These are phyloP conservation scores for Troilus luridus DNA, from an alignment of 2,888 invertebrate species.

Conservation along the genomic window DNA sequence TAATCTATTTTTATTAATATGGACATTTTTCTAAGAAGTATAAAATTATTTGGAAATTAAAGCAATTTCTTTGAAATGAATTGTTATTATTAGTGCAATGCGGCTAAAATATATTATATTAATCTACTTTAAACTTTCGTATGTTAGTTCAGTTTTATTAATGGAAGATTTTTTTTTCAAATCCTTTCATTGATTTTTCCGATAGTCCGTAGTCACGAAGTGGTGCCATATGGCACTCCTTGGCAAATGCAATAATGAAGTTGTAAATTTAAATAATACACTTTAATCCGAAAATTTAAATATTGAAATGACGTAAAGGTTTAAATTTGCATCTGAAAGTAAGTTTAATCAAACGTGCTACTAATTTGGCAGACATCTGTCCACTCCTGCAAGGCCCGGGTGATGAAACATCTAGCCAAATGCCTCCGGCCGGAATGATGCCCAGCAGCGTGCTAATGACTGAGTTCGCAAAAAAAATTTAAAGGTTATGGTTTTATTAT, in stretches of 20 bases:
- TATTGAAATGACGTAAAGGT: neutral
- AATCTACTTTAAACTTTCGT: too few relatives aligned
- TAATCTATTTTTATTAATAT: too few relatives aligned
- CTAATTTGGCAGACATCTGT: constrained; percentile 29
- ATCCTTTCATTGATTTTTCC: too few relatives aligned
- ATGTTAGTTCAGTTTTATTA: too few relatives aligned
- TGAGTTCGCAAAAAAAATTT: neutral
- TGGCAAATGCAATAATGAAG: neutral
- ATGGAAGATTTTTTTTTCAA: too few relatives aligned
- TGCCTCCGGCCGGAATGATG: neutral
- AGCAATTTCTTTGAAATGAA: too few relatives aligned
- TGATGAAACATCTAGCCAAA: neutral
- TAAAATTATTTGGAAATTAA: too few relatives aligned
- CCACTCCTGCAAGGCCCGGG: neutral
- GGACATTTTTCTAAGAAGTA: too few relatives aligned
- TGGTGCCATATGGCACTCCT: neutral
- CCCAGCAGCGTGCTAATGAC: neutral
- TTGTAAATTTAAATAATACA: neutral
- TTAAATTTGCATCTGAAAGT: constrained; percentile 26
- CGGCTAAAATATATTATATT: too few relatives aligned
- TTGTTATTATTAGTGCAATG: too few relatives aligned
- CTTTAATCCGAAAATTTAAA: neutral
- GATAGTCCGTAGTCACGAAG: neutral
- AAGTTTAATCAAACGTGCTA: constrained; percentile 17
- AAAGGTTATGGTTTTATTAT: neutral